Evolutionary conservation across 2,888 invertebrate species (phyloP).

Genomic region (Leucophenga montana): DNA sequence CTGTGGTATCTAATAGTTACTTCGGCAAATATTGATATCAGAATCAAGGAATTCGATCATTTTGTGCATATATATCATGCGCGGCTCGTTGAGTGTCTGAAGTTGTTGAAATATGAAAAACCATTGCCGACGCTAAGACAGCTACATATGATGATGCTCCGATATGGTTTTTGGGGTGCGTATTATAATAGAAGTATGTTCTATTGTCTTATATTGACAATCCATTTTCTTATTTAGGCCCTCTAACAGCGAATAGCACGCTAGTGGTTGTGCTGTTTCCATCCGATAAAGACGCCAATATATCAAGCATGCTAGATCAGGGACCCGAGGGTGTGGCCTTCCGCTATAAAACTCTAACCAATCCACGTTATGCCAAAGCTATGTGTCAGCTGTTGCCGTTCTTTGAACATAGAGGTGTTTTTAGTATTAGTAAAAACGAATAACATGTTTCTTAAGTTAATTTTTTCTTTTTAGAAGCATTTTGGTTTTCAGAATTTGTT

Average conservation of each 20-base stretch:
- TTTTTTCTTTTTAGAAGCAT: too few relatives aligned
- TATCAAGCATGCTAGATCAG: conserved; percentile 42
- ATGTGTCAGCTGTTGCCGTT: conserved; percentile 52
- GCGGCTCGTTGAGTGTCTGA: conserved; percentile 54
- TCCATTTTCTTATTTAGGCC: conserved; percentile 35
- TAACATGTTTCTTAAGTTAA: conserved; percentile 42
- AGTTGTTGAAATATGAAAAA: conserved; percentile 55
- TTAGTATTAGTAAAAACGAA: conserved; percentile 7
- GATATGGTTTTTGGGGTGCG: background rate
- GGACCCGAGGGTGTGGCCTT: conserved; percentile 40
- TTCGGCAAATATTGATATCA: conserved; percentile 55
- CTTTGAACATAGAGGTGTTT: conserved; percentile 44
- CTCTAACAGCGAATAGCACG: conserved; percentile 39
- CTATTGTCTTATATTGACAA: too few relatives aligned
- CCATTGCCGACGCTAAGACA: conserved; percentile 55
- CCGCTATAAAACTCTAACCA: conserved; percentile 40
- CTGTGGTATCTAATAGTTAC: conserved; percentile 59
- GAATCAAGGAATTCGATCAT: conserved; percentile 59
- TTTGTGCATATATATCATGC: conserved; percentile 62
- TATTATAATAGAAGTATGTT: background rate
- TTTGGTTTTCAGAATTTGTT: too few relatives aligned
- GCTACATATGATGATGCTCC: conserved; percentile 52
- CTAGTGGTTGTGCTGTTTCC: conserved; percentile 45
- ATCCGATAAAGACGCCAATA: conserved; percentile 49
- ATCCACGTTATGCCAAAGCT: conserved; percentile 49